Percentiles rank a stretch among this genome's conserved stretches.
Evolutionary conservation across 2,888 invertebrate species (phyloP).

Genomic region (Taenaris catops): DNA sequence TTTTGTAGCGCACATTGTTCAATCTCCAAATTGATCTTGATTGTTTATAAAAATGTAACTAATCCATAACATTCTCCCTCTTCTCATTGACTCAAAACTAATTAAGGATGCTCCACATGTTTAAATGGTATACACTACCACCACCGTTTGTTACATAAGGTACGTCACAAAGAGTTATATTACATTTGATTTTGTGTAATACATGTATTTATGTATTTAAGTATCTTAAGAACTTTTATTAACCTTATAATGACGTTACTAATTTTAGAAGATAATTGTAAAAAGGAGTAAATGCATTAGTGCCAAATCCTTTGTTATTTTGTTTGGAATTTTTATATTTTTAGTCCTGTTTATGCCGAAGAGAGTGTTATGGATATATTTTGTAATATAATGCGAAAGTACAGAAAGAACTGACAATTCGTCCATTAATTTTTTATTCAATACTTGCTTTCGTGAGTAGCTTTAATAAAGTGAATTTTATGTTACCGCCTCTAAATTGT

Average conservation of each 20-base stretch:
- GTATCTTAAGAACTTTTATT: conserved; percentile 41
- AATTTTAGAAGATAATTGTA: conserved; percentile 39
- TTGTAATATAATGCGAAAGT: conserved; percentile 27
- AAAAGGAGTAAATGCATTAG: conserved; percentile 46
- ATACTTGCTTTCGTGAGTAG: conserved; percentile 64
- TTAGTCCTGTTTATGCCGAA: conserved; percentile 26
- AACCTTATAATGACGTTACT: conserved; percentile 56
- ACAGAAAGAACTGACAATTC: conserved; percentile 23
- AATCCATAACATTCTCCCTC: conserved; percentile 80
- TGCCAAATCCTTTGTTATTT: conserved; percentile 44
- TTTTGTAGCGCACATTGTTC: conserved; percentile 43
- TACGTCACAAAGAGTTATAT: conserved; percentile 68
- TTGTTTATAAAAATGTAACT: conserved; percentile 66
- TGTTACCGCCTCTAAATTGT: conserved; percentile 47
- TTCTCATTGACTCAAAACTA: conserved; percentile 76
- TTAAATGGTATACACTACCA: conserved; percentile 73
- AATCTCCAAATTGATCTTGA: conserved; percentile 34
- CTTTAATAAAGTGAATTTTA: conserved; percentile 42
- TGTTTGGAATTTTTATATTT: conserved; percentile 17
- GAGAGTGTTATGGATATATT: conserved; percentile 74
- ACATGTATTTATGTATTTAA: conserved; percentile 51
- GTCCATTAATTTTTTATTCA: conserved; percentile 29
- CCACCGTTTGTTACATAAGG: conserved; percentile 74
- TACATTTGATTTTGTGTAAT: conserved; percentile 67
- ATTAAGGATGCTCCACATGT: conserved; percentile 77